These are phyloP conservation scores for Rhopilema esculentum DNA, from an alignment of 30 jellyfish, hydroid and myxozoan genomes.

Conservation along the genomic window DNA sequence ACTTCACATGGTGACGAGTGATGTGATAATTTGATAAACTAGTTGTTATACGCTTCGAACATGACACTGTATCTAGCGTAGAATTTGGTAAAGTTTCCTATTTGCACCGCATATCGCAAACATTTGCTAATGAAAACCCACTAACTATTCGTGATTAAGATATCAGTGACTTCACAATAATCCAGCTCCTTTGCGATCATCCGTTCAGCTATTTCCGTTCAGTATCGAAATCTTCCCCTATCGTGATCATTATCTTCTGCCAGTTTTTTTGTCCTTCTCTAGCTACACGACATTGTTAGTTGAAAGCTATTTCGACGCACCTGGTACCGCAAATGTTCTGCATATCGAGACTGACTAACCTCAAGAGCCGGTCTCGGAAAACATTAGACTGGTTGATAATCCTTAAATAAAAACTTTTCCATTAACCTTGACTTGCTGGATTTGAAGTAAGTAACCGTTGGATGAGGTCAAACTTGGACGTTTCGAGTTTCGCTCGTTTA, in stretches of 20 bases:
- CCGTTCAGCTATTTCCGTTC: neutral
- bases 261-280: neutral
- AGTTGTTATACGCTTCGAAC: conserved; percentile 34
- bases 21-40: conserved; percentile 26
- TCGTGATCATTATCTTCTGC: neutral
- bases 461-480: neutral
- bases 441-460: neutral
- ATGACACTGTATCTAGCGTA: neutral
- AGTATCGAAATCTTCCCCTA: neutral
- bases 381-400: neutral
- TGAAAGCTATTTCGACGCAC: neutral
- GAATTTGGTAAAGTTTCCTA: neutral
- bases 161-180: neutral
- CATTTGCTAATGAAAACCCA: neutral
- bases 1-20: conserved; percentile 43
- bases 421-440: neutral
- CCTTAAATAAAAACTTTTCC: neutral
- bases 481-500: neutral
- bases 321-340: neutral
- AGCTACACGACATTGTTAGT: neutral
- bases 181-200: neutral
- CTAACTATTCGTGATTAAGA: neutral
- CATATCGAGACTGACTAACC: neutral
- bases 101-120: neutral
- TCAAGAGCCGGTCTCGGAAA: neutral